Conservation (phyloP, 2,113 vertebrate genomes). For the Corythornis madagascariensis region DNA sequence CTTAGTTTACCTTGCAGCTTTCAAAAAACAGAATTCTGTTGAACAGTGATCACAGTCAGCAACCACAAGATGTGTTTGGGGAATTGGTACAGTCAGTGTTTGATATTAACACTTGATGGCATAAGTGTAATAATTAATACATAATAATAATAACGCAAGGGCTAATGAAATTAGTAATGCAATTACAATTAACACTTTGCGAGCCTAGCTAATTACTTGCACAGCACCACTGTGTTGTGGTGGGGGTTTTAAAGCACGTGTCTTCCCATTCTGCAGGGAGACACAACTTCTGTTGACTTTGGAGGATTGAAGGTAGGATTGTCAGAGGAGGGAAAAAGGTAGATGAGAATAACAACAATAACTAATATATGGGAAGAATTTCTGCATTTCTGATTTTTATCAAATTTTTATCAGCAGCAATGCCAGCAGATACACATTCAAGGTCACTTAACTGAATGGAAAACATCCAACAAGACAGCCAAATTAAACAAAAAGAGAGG, state of each 20-base stretch:
- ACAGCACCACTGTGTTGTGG: background rate
- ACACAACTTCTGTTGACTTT: background rate
- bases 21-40: conserved; percentile 30
- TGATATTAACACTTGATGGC: conserved; percentile 55
- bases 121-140: conserved; percentile 73
- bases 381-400: background rate
- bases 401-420: background rate
- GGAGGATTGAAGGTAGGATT: background rate
- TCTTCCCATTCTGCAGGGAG: background rate
- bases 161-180: conserved; percentile 68
- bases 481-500: background rate
- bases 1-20: background rate
- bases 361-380: background rate
- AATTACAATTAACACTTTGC: conserved; percentile 19
- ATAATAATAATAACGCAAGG: conserved; percentile 44
- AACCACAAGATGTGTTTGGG: conserved; percentile 70
- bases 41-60: conserved; percentile 46
- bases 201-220: background rate
- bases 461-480: background rate
- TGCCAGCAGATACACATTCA: background rate
- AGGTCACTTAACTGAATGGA: background rate
- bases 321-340: background rate
- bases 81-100: conserved; percentile 68
- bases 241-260: background rate
- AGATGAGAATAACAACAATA: background rate